phyloP scores from a whole-genome alignment of 2,888 invertebrate genomes.

The Folsomia manolachei region DNA sequence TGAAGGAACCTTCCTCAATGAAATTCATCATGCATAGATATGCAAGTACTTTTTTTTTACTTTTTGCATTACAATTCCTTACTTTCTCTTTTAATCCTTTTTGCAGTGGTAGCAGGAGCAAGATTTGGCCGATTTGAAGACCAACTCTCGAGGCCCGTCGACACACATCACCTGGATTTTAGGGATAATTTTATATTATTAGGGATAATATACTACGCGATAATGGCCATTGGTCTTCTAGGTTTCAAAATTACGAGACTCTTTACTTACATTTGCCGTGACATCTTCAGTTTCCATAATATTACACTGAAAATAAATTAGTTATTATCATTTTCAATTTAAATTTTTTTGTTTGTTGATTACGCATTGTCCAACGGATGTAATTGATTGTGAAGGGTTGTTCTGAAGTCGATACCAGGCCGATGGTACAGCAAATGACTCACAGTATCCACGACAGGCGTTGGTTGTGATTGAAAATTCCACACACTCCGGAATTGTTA shows the following conservation, averaged over 20 bases:
- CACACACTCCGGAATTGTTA: conserved; percentile 79
- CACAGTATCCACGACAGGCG: conserved; percentile 73
- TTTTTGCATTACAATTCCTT: no score
- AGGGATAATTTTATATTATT: no score
- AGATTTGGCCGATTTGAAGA: conserved; percentile 76
- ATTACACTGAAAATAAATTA: no score
- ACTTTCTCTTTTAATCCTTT: no score
- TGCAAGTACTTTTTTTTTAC: no score
- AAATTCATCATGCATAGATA: no score
- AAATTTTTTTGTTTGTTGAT: no score
- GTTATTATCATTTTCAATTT: no score
- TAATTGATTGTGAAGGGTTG: conserved; percentile 64
- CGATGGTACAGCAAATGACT: conserved; percentile 81
- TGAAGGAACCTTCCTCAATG: no score
- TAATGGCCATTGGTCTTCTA: not conserved
- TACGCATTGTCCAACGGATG: conserved; percentile 82
- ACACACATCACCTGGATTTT: conserved; percentile 76
- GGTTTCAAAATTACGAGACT: not conserved
- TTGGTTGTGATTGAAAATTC: conserved; percentile 81
- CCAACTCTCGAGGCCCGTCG: conserved; percentile 71
- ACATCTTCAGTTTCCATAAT: conserved; percentile 85
- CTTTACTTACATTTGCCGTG: conserved; percentile 50
- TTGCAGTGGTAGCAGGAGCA: conserved; percentile 85
- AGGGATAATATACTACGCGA: no score
- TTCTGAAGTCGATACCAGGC: conserved; percentile 58